Percentiles rank a stretch among this genome's conserved stretches.
Evolutionary conservation across 53 echinoderm and acorn worm species (phyloP).

Genomic region (Glandiceps talaboti): DNA sequence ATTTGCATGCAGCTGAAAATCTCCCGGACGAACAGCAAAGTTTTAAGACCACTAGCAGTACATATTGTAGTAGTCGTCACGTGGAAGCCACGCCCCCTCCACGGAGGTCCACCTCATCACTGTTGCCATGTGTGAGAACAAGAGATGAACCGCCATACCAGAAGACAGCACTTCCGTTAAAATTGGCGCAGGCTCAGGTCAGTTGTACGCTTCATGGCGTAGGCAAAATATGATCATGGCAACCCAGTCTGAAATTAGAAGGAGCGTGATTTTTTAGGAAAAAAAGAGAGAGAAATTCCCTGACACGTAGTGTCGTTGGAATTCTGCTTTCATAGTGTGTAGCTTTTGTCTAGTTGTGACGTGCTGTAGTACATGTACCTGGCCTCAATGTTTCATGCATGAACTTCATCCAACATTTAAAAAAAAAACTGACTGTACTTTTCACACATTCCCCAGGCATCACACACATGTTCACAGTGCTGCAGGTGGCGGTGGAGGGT

Average conservation of each 20-base stretch:
- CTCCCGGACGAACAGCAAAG: constrained; percentile 2
- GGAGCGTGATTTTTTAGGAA: no score
- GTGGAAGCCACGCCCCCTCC: constrained; percentile 12
- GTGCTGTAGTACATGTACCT: no score
- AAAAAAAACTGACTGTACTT: not conserved
- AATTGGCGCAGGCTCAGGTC: constrained; percentile 97
- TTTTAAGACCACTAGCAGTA: constrained; percentile 10
- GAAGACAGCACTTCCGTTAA: constrained; percentile 90
- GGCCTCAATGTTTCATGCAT: no score
- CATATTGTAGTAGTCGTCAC: not conserved
- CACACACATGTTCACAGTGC: not conserved
- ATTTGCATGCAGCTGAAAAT: not conserved
- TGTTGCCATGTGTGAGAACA: constrained; percentile 17
- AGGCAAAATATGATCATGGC: no score
- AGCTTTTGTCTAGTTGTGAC: no score
- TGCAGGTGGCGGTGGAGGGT: not conserved
- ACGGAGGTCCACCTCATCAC: constrained; percentile 35
- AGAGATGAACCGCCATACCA: not conserved
- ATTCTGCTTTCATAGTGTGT: no score
- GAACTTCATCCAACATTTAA: not conserved
- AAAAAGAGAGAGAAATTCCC: no score
- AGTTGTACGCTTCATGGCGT: constrained; percentile 15
- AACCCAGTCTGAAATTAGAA: no score
- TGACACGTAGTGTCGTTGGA: no score
- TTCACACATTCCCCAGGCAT: not conserved